Evolutionary conservation across 2,888 invertebrate species (phyloP), one percentile per base, ranked within the genome.

Genomic region (Heliconius sara): DNA sequence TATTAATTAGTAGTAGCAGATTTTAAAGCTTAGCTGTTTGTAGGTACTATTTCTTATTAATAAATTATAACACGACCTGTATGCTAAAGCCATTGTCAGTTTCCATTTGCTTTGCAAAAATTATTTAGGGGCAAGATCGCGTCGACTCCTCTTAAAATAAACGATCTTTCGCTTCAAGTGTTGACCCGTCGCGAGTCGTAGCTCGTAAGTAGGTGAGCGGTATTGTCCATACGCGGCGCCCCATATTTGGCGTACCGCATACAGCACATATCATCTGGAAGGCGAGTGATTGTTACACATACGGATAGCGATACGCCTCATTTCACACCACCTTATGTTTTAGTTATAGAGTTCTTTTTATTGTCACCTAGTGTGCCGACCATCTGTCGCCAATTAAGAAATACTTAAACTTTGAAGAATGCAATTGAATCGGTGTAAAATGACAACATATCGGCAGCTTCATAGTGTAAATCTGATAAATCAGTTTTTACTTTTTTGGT

Each of bases 211-310:
- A 87, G 88, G 87, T 86, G 88, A 88, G 85, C 83, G 82, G 84
- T 86, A 87, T 87, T 88, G 88, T 82, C 91, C 90, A 88, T 88
- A 86, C 79, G 75, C 78, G 82, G 82, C 70, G 79, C 75, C 83
- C 90, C 90, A 83, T 91, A 87, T 89, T 86, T 86, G 89, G 85
- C 84, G 84, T 9, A 60, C n/a, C 4, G n/a, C 60, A 60, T n/a
- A 60, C n/a, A 60, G n/a, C 60, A n/a, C 84, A 84, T 86, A 87
- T 87, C 86, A 86, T 84, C 87, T 84, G 86, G 83, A 80, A 81
- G 77, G 65, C 65, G 65, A 27, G 43, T 68, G 68, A 43, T 73
- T 77, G 60, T 74, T 60, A 39, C 66, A 63, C 80, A 73, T 57
- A 57, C 72, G 57, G 27, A 67, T 57, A 30, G n/a, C 72, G 57